Percentiles rank a stretch among this genome's conserved stretches.
phyloP scores from a whole-genome alignment of 1,140 invertebrate species.

The Zaprionus davidi region DNA sequence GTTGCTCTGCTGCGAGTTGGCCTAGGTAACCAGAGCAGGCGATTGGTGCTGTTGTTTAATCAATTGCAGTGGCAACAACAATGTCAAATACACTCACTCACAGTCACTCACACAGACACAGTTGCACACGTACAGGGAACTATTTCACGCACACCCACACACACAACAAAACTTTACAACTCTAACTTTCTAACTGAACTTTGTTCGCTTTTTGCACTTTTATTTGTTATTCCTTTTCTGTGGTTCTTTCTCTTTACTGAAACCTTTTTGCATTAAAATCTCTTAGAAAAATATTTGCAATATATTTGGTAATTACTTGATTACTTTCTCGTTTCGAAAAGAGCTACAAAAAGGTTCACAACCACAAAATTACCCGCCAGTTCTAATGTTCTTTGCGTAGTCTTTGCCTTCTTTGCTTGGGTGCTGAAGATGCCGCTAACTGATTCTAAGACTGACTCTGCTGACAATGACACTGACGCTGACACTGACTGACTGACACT shows the following conservation, averaged over 20 bases:
- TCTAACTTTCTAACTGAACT: slow-evolving; percentile 37
- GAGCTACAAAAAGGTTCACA: slow-evolving; percentile 70
- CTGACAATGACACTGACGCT: slow-evolving; percentile 30
- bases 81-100: slow-evolving; percentile 29
- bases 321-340: slow-evolving; percentile 46
- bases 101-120: slow-evolving; percentile 24
- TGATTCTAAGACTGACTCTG: slow-evolving; percentile 41
- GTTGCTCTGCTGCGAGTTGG: slow-evolving; percentile 58
- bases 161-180: slow-evolving; percentile 2
- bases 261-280: slow-evolving; percentile 59
- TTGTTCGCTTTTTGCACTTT: slow-evolving; percentile 54
- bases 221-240: slow-evolving; percentile 16
- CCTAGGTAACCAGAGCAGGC: slow-evolving; percentile 68
- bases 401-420: not conserved
- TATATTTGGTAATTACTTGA: slow-evolving; percentile 7
- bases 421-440: slow-evolving; percentile 32
- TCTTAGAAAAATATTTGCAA: slow-evolving; percentile 54
- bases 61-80: slow-evolving; percentile 66
- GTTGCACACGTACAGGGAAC: slow-evolving; percentile 16
- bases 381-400: slow-evolving; percentile 2
- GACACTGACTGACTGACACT: slow-evolving; percentile 63
- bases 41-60: slow-evolving; percentile 71
- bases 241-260: slow-evolving; percentile 16
- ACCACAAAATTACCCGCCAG: slow-evolving; percentile 65
- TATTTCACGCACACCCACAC: slow-evolving; percentile 23